These are phyloP conservation scores for Ptychochromis oligacanthus DNA, from an alignment of 2,113 vertebrate species.

Conservation along the genomic window DNA sequence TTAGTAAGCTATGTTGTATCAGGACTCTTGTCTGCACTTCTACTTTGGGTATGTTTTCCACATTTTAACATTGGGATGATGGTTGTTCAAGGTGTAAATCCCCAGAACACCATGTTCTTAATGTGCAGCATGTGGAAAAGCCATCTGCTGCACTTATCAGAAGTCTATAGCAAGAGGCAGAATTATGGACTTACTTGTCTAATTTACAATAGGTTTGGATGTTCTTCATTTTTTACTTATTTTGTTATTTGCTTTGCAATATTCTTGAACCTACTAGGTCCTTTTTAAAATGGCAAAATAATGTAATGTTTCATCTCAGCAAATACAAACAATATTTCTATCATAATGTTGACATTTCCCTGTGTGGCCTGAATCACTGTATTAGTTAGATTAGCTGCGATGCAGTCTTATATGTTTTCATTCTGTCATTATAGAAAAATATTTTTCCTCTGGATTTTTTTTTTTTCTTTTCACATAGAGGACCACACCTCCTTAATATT, in stretches of 20 bases:
- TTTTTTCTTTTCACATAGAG: neutral
- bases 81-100: conserved; percentile 31
- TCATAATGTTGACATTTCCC: neutral
- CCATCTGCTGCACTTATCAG: conserved; percentile 49
- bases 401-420: neutral
- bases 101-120: conserved; percentile 41
- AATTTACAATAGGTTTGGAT: conserved; percentile 25
- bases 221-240: conserved; percentile 27
- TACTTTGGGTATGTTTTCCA: neutral
- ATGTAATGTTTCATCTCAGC: conserved; percentile 11
- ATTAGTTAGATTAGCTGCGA: neutral
- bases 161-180: conserved; percentile 10
- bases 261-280: neutral
- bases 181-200: conserved; percentile 30
- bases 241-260: conserved; percentile 3
- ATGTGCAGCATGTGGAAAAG: conserved; percentile 46
- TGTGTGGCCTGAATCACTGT: neutral
- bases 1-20: neutral
- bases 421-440: neutral
- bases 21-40: neutral
- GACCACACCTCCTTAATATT: neutral
- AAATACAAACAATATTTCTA: conserved; percentile 5
- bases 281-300: neutral
- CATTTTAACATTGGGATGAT: conserved; percentile 20
- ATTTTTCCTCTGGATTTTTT: neutral